These are phyloP conservation scores for Dendronephthya gigantea DNA, from an alignment of 64 coral and sea anemone genomes.

Conservation along the genomic window DNA sequence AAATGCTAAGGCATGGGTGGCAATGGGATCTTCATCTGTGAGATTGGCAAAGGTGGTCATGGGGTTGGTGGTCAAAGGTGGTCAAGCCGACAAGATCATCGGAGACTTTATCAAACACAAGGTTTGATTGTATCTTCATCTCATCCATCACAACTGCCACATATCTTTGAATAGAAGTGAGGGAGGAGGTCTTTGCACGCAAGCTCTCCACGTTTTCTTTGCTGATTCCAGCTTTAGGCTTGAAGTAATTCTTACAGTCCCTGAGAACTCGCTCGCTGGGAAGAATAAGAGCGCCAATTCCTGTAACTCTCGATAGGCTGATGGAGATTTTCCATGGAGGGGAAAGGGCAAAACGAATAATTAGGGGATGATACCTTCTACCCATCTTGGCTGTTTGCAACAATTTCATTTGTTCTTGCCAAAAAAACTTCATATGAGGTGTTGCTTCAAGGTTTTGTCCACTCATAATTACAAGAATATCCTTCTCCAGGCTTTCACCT, in stretches of 20 bases:
- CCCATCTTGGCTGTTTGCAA: conserved; percentile 17
- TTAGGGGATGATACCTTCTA: conserved; percentile 14
- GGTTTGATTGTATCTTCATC: conserved; percentile 7
- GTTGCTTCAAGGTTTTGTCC: no score
- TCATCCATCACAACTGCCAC: conserved; percentile 18
- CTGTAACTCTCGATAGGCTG: conserved; percentile 13
- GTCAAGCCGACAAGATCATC: conserved; percentile 1
- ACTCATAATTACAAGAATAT: no score
- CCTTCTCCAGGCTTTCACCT: no score
- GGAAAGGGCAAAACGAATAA: not conserved
- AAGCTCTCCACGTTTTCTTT: conserved; percentile 7
- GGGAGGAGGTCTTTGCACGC: not conserved
- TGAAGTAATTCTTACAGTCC: conserved; percentile 13
- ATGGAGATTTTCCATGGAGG: no score
- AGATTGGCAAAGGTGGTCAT: not conserved
- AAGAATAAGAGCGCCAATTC: not conserved
- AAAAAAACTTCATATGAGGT: no score
- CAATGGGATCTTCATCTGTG: conserved; percentile 3
- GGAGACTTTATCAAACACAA: conserved; percentile 8
- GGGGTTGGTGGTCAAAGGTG: not conserved
- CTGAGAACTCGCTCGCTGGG: conserved; percentile 11
- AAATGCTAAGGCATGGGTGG: conserved; percentile 19
- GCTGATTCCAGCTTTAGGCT: not conserved
- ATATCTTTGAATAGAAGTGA: not conserved
- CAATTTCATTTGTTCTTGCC: conserved; percentile 12